phyloP scores from a whole-genome alignment of 2,888 invertebrate species.

The Lumbricus terrestris region DNA sequence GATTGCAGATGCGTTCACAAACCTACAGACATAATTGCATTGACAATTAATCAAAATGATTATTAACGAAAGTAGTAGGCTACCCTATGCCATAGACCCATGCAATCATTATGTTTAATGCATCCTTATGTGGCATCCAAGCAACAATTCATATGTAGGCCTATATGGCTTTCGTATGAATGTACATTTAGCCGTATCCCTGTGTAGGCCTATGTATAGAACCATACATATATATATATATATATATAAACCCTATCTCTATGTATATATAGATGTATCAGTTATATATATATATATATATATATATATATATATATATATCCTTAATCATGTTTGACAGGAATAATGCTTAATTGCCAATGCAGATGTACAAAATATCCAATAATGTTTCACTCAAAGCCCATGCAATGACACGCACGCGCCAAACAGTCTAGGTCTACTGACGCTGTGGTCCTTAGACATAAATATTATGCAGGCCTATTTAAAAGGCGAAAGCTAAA shows the following conservation, averaged over 20 bases:
- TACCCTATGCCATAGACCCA: background rate
- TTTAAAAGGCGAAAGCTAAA: background rate
- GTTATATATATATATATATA: too few species aligned
- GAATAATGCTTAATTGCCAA: background rate
- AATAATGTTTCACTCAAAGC: background rate
- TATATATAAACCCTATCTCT: too few species aligned
- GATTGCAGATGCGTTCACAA: background rate
- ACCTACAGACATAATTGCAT: background rate
- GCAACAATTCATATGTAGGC: background rate
- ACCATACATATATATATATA: too few species aligned
- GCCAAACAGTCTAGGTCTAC: background rate
- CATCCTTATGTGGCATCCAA: too few species aligned
- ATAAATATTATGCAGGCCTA: background rate
- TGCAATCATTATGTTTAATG: too few species aligned
- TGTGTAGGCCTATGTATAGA: too few species aligned
- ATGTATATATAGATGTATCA: too few species aligned
- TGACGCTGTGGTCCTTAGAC: background rate
- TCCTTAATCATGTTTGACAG: too few species aligned
- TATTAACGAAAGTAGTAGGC: background rate
- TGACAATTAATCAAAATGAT: background rate
- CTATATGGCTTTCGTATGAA: too few species aligned
- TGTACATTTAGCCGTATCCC: too few species aligned
- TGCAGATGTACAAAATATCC: background rate
- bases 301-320: too few species aligned
- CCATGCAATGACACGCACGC: background rate